Conservation (phyloP, 2,797 vertebrate genomes). For the Diceros bicornis region DNA sequence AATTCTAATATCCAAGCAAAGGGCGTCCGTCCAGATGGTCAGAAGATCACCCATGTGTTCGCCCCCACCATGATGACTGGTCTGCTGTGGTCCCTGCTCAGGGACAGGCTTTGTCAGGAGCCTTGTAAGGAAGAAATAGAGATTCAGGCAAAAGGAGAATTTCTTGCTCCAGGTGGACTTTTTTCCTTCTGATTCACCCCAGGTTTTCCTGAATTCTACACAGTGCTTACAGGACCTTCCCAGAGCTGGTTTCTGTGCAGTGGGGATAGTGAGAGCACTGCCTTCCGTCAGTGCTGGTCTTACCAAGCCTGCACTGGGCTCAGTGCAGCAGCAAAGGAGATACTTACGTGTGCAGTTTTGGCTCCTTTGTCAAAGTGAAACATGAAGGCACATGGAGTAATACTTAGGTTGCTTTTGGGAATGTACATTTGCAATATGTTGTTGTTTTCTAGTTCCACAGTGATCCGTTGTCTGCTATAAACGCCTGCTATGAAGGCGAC, state of each 20-base stretch:
- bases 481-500: constrained; percentile 93
- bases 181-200: neutral
- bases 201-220: neutral
- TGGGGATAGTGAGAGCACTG: neutral
- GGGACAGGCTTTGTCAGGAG: constrained; percentile 91
- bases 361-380: neutral
- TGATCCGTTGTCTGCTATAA: constrained; percentile 92
- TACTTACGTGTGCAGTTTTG: neutral
- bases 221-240: neutral
- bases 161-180: neutral
- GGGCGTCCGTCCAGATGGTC: constrained; percentile 89
- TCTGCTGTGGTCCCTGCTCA: constrained; percentile 91
- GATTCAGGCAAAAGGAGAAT: constrained; percentile 92
- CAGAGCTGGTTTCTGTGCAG: neutral
- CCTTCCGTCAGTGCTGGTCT: neutral
- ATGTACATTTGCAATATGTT: constrained; percentile 1
- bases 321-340: neutral
- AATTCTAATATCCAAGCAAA: constrained; percentile 93
- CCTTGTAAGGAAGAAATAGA: constrained; percentile 90
- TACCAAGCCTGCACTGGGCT: neutral
- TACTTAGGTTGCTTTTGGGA: constrained; percentile 46
- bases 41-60: constrained; percentile 94
- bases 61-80: constrained; percentile 89
- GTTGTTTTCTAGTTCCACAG: constrained; percentile 91
- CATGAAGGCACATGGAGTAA: neutral